Evolutionary conservation across 1,140 invertebrate genomes (phyloP), one percentile per base, ranked within the genome.

Genomic region (Bicyclus anynana): DNA sequence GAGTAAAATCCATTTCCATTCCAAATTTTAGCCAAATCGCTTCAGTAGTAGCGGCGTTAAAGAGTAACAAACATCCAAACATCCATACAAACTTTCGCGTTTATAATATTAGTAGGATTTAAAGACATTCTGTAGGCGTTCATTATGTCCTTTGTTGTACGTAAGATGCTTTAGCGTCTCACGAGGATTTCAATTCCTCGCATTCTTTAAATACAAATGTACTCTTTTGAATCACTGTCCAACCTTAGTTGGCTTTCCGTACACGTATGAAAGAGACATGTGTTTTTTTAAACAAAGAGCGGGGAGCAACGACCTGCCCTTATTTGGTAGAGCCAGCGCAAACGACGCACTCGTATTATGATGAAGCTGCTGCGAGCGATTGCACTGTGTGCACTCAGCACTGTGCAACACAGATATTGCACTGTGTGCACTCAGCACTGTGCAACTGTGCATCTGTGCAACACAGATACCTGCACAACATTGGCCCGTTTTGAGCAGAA

Each of bases 221-320:
- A 65, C 61, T 65, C 70, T 74, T 75, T 74, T 78, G 71, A 74
- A 62, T 74, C 68, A 77, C 80, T 81, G 73, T 74, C 76, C 69
- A 74, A 67, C 65, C 65, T 68, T 61, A 71, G 65, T 79, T 80
- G 67, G 69, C 67, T 77, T 80, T 72, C 80, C 78, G 67, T 76
- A 70, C 80, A 78, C 72, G 79, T 79, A 77, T 69, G 68, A 70
- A 74, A 65, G 67, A 78, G 76, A 80, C 75, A 72, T 77, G 71
- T 82, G 75, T 79, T 84, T 83, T 83, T 84, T 84, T 79, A 76
- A 87, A 87, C 80, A 85, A 87, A 84, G 82, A 76, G 48, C 64
- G 46, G 70, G 69, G 84, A 67, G 74, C 82, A 84, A 80, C 74
- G 84, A 87, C 84, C 84, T 84, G 75, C 77, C 84, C 84, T 83